These are phyloP conservation scores for Anguilla anguilla DNA, from an alignment of 2,797 vertebrate genomes.

Conservation along the genomic window DNA sequence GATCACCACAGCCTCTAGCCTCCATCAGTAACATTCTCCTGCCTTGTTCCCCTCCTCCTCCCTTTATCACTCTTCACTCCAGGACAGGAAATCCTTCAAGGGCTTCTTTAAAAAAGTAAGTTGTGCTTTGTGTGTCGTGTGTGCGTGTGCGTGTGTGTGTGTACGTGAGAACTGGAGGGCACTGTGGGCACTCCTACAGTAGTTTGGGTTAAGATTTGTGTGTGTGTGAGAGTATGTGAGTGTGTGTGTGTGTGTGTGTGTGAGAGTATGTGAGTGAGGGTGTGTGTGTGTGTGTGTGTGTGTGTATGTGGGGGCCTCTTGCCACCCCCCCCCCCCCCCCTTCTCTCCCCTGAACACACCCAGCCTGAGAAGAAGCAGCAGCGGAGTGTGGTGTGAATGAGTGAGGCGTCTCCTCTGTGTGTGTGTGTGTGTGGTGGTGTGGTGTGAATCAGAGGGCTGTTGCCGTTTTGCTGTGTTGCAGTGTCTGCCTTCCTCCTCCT, in stretches of 20 bases:
- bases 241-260: background rate
- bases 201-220: background rate
- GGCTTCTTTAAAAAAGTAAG: slow-evolving; percentile 99
- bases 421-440: background rate
- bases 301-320: no score
- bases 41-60: slow-evolving; percentile 86
- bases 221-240: background rate
- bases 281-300: no score
- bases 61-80: slow-evolving; percentile 83
- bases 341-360: background rate
- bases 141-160: slow-evolving; percentile 38
- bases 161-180: background rate
- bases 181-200: background rate
- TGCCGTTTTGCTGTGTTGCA: slow-evolving; percentile 11
- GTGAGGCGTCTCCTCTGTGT: no score
- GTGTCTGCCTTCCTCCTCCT: background rate
- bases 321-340: background rate
- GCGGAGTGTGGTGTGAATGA: background rate
- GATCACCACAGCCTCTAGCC: slow-evolving; percentile 72
- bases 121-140: slow-evolving; percentile 74
- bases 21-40: slow-evolving; percentile 91
- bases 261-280: no score
- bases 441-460: background rate
- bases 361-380: background rate
- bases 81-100: slow-evolving; percentile 99